phyloP scores from a whole-genome alignment of 2,797 vertebrate genomes.

The Peromyscus melanophrys region DNA sequence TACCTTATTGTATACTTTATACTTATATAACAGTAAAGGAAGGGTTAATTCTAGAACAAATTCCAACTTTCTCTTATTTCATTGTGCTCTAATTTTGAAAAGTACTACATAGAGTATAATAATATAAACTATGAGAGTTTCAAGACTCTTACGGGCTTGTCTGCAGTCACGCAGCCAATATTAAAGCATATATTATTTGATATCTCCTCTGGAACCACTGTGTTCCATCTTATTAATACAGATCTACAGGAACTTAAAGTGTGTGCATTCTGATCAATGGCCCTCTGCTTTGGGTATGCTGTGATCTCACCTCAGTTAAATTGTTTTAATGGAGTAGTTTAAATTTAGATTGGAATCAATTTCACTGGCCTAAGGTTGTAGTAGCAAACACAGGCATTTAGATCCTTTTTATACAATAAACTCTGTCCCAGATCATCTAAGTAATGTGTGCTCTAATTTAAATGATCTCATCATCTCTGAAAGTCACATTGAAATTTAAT shows the following conservation, averaged over 20 bases:
- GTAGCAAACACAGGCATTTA: background rate
- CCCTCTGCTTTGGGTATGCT: constrained; percentile 41
- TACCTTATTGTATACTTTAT: constrained; percentile 22
- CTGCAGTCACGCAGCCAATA: background rate
- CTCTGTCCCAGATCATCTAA: constrained; percentile 20
- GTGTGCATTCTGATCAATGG: constrained; percentile 72
- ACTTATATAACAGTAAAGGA: background rate
- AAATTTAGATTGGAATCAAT: constrained; percentile 64
- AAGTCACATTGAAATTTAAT: background rate
- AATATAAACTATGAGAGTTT: constrained; percentile 59
- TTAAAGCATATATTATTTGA: constrained; percentile 72
- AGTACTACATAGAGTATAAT: constrained; percentile 32
- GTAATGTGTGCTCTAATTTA: background rate
- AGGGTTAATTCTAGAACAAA: constrained; percentile 41
- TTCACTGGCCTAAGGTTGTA: constrained; percentile 41
- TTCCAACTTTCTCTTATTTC: constrained; percentile 61
- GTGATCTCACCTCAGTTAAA: constrained; percentile 46
- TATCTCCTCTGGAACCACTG: constrained; percentile 61
- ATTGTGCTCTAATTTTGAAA: constrained; percentile 65
- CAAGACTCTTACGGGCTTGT: constrained; percentile 55
- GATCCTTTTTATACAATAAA: background rate
- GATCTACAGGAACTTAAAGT: constrained; percentile 65
- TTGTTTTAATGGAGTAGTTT: constrained; percentile 8
- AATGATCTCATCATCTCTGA: background rate
- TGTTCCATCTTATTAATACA: constrained; percentile 72